Evolutionary conservation across 2,113 vertebrate genomes (phyloP).

Genomic region (Channa argus): DNA sequence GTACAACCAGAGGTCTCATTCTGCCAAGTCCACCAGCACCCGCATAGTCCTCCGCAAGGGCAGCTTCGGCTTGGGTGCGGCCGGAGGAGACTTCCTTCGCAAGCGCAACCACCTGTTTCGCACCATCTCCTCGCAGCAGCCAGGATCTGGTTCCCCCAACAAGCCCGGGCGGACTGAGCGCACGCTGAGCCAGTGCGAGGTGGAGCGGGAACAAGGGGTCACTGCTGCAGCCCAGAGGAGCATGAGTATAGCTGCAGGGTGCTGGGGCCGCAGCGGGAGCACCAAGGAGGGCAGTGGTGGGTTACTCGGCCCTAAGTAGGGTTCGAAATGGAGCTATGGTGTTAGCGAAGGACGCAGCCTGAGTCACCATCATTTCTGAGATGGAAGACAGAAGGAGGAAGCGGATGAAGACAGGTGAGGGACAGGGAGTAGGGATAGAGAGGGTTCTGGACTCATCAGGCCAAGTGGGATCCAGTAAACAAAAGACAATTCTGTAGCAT

Average conservation of each 20-base stretch:
- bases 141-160: slow-evolving; percentile 60
- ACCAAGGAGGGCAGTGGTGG: slow-evolving; percentile 83
- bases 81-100: slow-evolving; percentile 93
- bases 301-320: slow-evolving; percentile 78
- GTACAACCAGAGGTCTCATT: slow-evolving; percentile 91
- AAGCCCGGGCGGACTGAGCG: slow-evolving; percentile 87
- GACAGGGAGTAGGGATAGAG: slow-evolving; percentile 18
- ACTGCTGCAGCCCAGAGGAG: slow-evolving; percentile 88
- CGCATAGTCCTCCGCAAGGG: slow-evolving; percentile 96
- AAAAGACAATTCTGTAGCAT: slow-evolving; percentile 74
- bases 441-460: slow-evolving; percentile 51
- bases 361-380: slow-evolving; percentile 62
- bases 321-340: background rate
- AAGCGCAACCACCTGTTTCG: slow-evolving; percentile 96
- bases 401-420: background rate
- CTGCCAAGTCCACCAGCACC: slow-evolving; percentile 90
- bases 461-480: slow-evolving; percentile 52
- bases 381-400: background rate
- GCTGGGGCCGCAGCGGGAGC: slow-evolving; percentile 91
- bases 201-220: slow-evolving; percentile 82
- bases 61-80: slow-evolving; percentile 93
- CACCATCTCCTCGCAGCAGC: slow-evolving; percentile 94
- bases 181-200: slow-evolving; percentile 91
- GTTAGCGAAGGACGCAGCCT: background rate
- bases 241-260: slow-evolving; percentile 93